Base-by-base conservation (phyloP, 2,888 invertebrate genomes). In the Thymelicus acteon region DNA sequence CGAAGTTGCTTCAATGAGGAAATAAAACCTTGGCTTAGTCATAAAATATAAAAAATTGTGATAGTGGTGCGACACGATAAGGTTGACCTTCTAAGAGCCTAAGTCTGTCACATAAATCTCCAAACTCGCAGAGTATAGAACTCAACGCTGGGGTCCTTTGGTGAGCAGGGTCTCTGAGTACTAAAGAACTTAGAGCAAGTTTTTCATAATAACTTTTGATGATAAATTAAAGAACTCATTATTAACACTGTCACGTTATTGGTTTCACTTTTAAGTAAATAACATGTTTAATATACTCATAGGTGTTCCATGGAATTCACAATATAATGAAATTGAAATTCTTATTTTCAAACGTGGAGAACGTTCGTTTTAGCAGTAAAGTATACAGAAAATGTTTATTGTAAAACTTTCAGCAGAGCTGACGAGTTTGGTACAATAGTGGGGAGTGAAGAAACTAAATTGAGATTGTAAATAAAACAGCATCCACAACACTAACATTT, bases 1-100 rank as follows among this genome's bases (percentile, higher is more conserved):
- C 76, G 70, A 60, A 72, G 47, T 66, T 73, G 65, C 61, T 52
- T 65, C 62, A 60, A 72, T 19, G 24, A 24, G 54, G 24, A 24
- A 24, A 24, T 24, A 54, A 31, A 54, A 12, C 2, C 24, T 12
- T 54, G 54, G 0, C 12, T 31, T 54, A 19, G 7, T 54, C 54
- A 24, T 54, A 24, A 54, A 54, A 10, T 15, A 19, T 24, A 5
- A 54, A 54, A 52, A 54, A 54, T 2, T 31, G 54, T 54, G 24
- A 54, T 54, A 24, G 52, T 15, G 19, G 54, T 24, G 10, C 24
- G 24, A 54, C 7, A 54, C 54, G 12, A 24, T 54, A 5, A 54
- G 24, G 24, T 24, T 24, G 4, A 54, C 24, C 54, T 54, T 8
- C 24, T 54, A 54, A 15, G 54, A n/a, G 19, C 54, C 24, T 54